Percentiles rank a stretch among this genome's conserved stretches.
Conservation (phyloP, 2,888 invertebrate genomes). For the Oligia strigilis region DNA sequence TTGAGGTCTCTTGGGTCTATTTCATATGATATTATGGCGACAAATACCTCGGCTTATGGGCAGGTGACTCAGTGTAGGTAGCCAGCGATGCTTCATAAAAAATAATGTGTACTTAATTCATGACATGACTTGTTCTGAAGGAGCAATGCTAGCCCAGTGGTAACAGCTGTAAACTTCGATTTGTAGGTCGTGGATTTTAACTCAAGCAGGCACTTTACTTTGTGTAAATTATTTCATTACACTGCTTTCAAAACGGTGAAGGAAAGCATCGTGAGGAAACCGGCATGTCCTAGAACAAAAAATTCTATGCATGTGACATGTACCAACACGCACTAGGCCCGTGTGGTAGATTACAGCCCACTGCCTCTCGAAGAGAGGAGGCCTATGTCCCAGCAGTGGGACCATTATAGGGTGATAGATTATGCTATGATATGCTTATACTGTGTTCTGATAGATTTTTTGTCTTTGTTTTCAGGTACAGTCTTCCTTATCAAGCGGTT, state of each 20-base stretch:
- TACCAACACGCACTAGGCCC: background rate
- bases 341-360: background rate
- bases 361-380: background rate
- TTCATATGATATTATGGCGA: conserved; percentile 61
- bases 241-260: background rate
- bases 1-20: conserved; percentile 64
- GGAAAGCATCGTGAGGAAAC: background rate
- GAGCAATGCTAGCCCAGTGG: background rate
- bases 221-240: background rate
- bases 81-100: background rate
- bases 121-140: background rate
- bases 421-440: background rate
- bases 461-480: conserved; percentile 45
- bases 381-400: background rate
- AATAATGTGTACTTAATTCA: background rate
- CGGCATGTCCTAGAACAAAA: background rate
- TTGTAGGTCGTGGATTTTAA: background rate
- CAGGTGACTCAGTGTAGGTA: conserved; percentile 11
- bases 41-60: conserved; percentile 61
- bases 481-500: conserved; percentile 11
- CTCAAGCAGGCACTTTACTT: background rate
- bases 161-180: background rate
- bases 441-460: background rate
- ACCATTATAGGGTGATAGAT: too few relatives aligned
- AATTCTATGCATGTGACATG: background rate